Evolutionary conservation across 2,797 vertebrate species (phyloP).

Genomic region (Babyrousa celebensis): DNA sequence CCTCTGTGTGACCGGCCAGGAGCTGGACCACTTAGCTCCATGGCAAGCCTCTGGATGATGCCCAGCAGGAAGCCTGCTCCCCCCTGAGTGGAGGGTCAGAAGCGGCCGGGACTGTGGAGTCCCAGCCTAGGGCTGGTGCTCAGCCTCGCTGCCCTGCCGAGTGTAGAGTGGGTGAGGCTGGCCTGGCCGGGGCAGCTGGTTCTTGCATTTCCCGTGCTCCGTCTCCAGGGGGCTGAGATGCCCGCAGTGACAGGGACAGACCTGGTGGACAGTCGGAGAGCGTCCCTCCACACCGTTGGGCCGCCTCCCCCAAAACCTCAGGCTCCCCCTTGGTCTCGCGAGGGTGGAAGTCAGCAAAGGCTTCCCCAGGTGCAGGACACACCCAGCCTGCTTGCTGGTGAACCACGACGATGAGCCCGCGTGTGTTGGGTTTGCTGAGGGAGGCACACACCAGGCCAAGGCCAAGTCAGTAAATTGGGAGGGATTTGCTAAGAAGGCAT

Average conservation of each 20-base stretch:
- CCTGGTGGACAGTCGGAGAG: not conserved
- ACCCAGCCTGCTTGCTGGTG: too few species aligned
- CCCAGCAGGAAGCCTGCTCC: not conserved
- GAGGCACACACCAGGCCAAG: too few species aligned
- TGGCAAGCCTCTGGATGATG: too few species aligned
- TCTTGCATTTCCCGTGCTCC: not conserved
- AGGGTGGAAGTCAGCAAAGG: not conserved
- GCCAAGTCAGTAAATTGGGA: too few species aligned
- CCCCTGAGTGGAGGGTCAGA: not conserved
- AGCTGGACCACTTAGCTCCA: not conserved
- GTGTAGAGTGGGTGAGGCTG: not conserved
- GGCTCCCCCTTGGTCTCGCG: not conserved
- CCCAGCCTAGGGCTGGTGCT: not conserved
- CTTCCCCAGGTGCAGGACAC: accelerated
- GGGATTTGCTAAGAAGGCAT: too few species aligned
- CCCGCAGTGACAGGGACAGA: accelerated
- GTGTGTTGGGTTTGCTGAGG: too few species aligned
- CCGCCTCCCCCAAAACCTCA: not conserved
- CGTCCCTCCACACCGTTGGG: accelerated
- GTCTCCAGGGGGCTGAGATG: not conserved
- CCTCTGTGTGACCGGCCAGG: too few species aligned
- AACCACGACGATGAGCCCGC: not conserved
- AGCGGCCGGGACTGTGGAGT: not conserved
- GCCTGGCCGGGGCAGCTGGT: too few species aligned
- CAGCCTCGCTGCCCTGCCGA: not conserved